Conservation (phyloP, 2,113 vertebrate species). For the Catharus minimus region DNA sequence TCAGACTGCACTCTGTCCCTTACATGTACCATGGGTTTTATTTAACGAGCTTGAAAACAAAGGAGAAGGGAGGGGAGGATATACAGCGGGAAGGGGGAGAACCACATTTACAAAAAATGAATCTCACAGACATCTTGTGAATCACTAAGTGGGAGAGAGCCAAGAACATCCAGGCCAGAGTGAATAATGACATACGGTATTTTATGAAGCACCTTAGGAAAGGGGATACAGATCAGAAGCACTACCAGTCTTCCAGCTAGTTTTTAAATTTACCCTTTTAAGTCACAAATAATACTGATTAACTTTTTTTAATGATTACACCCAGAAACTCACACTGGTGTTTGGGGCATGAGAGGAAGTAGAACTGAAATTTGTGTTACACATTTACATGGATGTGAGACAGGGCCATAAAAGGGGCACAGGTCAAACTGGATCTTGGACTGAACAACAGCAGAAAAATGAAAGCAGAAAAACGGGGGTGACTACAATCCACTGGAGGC, state of each 20-base stretch:
- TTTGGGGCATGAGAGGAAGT: neutral
- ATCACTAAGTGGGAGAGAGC: slow-evolving; percentile 60
- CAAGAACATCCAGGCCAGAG: slow-evolving; percentile 57
- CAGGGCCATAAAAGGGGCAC: neutral
- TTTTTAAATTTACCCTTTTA: slow-evolving; percentile 54
- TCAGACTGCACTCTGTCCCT: neutral
- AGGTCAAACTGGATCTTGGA: neutral
- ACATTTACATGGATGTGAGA: neutral
- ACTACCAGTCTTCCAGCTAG: slow-evolving; percentile 21
- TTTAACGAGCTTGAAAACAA: neutral
- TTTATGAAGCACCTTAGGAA: slow-evolving; percentile 63
- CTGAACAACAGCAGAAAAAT: neutral
- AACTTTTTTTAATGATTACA: neutral
- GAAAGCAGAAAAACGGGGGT: neutral
- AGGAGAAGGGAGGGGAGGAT: neutral
- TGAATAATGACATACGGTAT: slow-evolving; percentile 40
- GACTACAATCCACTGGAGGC: neutral
- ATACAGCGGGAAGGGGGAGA: neutral
- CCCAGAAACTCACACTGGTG: neutral
- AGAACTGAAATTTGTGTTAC: neutral
- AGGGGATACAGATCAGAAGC: slow-evolving; percentile 17
- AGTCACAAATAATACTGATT: neutral
- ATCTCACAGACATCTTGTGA: slow-evolving; percentile 66
- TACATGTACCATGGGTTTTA: neutral
- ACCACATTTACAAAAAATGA: slow-evolving; percentile 53